Conservation (phyloP, 2,797 vertebrate genomes). For the Pseudotriccus pelzelni region DNA sequence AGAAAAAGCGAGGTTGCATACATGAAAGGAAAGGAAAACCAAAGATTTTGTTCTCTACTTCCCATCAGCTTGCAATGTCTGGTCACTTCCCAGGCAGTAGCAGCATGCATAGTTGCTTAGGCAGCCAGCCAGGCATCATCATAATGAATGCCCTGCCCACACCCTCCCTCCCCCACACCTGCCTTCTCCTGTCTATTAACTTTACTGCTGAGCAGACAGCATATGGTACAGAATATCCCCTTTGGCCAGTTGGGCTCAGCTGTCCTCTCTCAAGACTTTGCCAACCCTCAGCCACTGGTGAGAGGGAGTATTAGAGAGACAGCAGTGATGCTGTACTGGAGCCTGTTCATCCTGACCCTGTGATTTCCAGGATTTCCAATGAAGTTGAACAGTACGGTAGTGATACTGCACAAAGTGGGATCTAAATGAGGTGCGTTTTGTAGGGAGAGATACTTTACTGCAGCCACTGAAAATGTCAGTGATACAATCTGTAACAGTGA, state of each 20-base stretch:
- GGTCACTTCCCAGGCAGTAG: neutral
- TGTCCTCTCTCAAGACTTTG: neutral
- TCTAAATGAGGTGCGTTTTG: neutral
- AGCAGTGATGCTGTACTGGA: neutral
- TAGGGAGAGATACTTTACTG: neutral
- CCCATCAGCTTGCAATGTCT: neutral
- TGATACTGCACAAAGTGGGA: neutral
- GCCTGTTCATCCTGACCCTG: neutral
- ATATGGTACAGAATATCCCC: neutral
- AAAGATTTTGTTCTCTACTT: neutral
- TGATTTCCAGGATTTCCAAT: neutral
- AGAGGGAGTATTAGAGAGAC: neutral
- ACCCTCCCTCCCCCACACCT: neutral
- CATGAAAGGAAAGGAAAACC: neutral
- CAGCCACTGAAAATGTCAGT: neutral
- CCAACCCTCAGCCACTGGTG: rapidly evolving
- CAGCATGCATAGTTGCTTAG: rapidly evolving
- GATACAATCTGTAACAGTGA: neutral
- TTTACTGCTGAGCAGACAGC: neutral
- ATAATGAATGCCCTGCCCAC: neutral
- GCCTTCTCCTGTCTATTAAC: neutral
- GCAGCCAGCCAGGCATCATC: neutral
- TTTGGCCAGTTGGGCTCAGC: neutral
- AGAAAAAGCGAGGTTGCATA: neutral
- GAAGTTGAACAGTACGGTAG: neutral